Percentiles rank a stretch among this genome's conserved stretches.
Evolutionary conservation across 2,888 invertebrate species (phyloP).

Genomic region (Scaptomyza parva): DNA sequence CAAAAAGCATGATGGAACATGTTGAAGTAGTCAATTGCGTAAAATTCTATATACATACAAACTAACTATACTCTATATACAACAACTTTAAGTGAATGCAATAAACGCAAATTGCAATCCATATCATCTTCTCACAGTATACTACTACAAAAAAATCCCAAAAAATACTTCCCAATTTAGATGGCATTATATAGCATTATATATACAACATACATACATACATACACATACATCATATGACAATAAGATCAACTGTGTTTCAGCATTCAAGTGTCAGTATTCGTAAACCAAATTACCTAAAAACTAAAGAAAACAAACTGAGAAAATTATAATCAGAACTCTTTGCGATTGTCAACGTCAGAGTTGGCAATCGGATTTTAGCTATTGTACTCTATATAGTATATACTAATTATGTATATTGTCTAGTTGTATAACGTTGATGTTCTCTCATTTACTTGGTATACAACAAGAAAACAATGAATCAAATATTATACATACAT

Average conservation of each 20-base stretch:
- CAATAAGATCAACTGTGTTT: constrained; percentile 83
- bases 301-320: constrained; percentile 26
- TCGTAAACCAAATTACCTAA: constrained; percentile 79
- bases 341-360: constrained; percentile 35
- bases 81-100: constrained; percentile 50
- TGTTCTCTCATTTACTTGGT: constrained; percentile 54
- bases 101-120: constrained; percentile 47
- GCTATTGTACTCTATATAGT: constrained; percentile 58
- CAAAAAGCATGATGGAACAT: constrained; percentile 72
- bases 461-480: constrained; percentile 37
- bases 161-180: constrained; percentile 30
- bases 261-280: constrained; percentile 80
- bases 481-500: constrained; percentile 33
- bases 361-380: constrained; percentile 55
- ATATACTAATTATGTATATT: constrained; percentile 30
- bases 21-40: constrained; percentile 75
- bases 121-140: constrained; percentile 53
- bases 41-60: constrained; percentile 41
- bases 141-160: constrained; percentile 15
- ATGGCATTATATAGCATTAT: constrained; percentile 25
- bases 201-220: constrained; percentile 54
- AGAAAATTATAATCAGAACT: constrained; percentile 38
- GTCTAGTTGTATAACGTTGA: constrained; percentile 62
- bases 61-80: constrained; percentile 30
- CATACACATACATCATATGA: constrained; percentile 80